These are phyloP conservation scores for Lycia hirtaria DNA, from an alignment of 2,888 invertebrate species.

Conservation along the genomic window DNA sequence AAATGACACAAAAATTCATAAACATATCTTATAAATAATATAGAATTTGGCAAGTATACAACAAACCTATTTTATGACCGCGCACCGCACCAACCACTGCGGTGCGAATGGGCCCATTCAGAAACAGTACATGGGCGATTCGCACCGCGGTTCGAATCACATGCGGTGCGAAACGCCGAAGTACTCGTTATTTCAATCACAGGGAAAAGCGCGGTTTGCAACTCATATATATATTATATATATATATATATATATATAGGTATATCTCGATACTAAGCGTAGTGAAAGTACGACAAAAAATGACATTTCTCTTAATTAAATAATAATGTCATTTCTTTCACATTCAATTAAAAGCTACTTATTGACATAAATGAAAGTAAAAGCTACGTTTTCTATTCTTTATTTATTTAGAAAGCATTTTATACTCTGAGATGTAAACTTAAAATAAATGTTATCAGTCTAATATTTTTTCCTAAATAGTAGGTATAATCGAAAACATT, in stretches of 20 bases:
- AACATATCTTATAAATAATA: no score
- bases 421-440: conserved; percentile 52
- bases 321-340: conserved; percentile 6
- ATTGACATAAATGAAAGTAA: conserved; percentile 11
- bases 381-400: conserved; percentile 34
- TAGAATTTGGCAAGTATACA: no score
- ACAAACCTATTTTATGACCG: no score
- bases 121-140: no score
- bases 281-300: conserved; percentile 29
- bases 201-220: no score
- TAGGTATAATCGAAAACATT: neutral
- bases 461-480: conserved; percentile 42
- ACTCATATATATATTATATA: conserved; percentile 13
- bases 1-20: no score
- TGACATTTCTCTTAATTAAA: conserved; percentile 17
- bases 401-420: conserved; percentile 46
- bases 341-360: conserved; percentile 27
- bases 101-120: no score
- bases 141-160: no score
- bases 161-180: no score
- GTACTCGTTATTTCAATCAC: no score
- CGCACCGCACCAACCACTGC: no score
- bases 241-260: no score
- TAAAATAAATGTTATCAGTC: conserved; percentile 59
- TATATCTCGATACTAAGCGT: conserved; percentile 12